These are phyloP conservation scores for Heliconius himera DNA, from an alignment of 1,140 invertebrate genomes.

Conservation along the genomic window DNA sequence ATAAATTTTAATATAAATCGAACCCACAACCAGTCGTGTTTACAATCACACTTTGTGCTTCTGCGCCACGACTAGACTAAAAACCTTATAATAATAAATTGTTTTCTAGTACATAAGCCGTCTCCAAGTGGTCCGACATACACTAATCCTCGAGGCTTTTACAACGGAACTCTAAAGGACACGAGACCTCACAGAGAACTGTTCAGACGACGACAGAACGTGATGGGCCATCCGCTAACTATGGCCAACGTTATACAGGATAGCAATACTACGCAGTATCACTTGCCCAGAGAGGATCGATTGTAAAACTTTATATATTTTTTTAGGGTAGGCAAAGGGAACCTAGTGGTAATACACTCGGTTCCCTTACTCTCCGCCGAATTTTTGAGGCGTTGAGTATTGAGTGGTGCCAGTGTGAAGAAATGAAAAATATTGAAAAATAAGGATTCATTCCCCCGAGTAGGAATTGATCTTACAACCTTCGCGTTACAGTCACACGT, in stretches of 20 bases:
- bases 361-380: no score
- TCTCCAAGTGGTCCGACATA: slow-evolving; percentile 43
- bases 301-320: slow-evolving; percentile 47
- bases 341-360: no score
- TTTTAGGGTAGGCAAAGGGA: no score
- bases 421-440: no score
- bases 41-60: no score
- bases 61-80: not conserved
- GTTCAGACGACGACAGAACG: slow-evolving; percentile 53
- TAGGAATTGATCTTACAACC: no score
- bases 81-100: not conserved
- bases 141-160: slow-evolving; percentile 50
- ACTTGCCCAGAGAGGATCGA: slow-evolving; percentile 63
- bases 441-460: no score
- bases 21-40: no score
- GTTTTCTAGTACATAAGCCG: slow-evolving; percentile 58
- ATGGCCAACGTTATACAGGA: slow-evolving; percentile 70
- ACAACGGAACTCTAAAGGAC: slow-evolving; percentile 53
- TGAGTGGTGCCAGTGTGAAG: no score
- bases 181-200: slow-evolving; percentile 50
- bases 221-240: slow-evolving; percentile 57
- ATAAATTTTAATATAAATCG: no score
- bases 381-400: no score
- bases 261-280: slow-evolving; percentile 60
- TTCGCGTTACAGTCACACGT: no score